Base-by-base conservation (phyloP, 2,113 vertebrate genomes). In the Notarius lentiginosus region DNA sequence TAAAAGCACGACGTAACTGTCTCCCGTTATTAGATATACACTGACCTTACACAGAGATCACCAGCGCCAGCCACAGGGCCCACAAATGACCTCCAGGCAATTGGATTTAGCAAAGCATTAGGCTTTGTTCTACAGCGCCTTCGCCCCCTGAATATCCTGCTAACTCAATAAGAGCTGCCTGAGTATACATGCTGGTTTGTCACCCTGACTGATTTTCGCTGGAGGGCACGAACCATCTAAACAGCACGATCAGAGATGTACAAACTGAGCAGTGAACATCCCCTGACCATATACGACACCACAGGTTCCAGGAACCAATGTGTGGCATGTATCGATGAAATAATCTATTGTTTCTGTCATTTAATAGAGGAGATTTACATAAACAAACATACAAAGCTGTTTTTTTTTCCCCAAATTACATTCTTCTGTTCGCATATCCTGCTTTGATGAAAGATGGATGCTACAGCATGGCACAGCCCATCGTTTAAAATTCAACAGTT, bases 41-140 rank as follows among this genome's bases (percentile, higher is more conserved):
- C 60, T 89, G 85, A 89, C 86, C 88, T 84, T 79, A 82, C 84
- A 82, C 68, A 70, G 24, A 84, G 86, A 84, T 88, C 79, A 84
- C 72, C 70, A 53, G 68, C 81, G 63, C 82, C 61, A 41, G 86
- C 88, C 56, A 41, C 61, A 30, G 47, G 85, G 75, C 66, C 66
- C 76, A 76, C 30, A 47, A 84, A 82, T 82, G 87, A 90, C 87
- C 87, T 86, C 60, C 58, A 75, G 86, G 87, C 87, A 87, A 90
- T 91, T 86, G 79, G 76, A 90, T 90, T 87, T 86, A 86, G 56
- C 82, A 82, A 34, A 84, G 89, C 89, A 91, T 91, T 91, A 90
- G 83, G 73, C 55, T 90, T 49, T 85, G 61, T 82, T 86, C 88
- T 76, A 53, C 55, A 73, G 66, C 56, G 76, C 82, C 79, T 58